Base-by-base conservation (phyloP, 2,797 vertebrate species). In the Sparus aurata region DNA sequence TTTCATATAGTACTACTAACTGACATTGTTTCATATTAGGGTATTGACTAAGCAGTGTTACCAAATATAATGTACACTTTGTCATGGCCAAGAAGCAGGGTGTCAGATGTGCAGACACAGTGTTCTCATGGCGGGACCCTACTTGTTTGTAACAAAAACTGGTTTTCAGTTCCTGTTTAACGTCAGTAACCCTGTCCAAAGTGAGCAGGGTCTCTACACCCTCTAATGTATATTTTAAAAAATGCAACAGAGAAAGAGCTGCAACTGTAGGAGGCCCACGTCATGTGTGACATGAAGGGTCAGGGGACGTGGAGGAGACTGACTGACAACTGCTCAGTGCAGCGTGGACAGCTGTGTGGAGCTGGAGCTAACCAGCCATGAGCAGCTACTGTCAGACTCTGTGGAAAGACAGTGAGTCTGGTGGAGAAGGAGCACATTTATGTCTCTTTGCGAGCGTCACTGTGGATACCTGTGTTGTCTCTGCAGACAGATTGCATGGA, bases 311-410 rank as follows among this genome's bases (percentile, higher is more conserved):
- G 17, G 55, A 18, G 13, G 55, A 7, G 8, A 16, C 58, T 60
- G 68, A 59, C 68, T 52, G 27, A 71, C 58, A 41, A 13, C 34
- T 8, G 9, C 18, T 63, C 38, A 62, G 59, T 38, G 46, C 38
- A 38, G 41, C 61, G 47, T 12, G 18, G n/a, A 65, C 38, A 22
- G 25, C 50, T 22, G n/a, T 1, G 59, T 20, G 23, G 30, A 41
- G 57, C 47, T 68, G 57, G 20, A 23, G 68, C 43, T 34, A 49
- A 34, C 70, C 59, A 30, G 50, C 22, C 49, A 55, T 12, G 49
- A 63, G 50, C 4, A 57, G 27, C 52, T 50, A 18, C n/a, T 46
- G 52, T 30, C 43, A 41, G 50, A 34, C 38, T 73, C 47, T 12
- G 12, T n/a, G 17, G 34, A 60, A 43, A 17, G 41, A 47, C 61